Conservation (phyloP, 2,113 vertebrate genomes). For the Xyliphius kryptos region DNA sequence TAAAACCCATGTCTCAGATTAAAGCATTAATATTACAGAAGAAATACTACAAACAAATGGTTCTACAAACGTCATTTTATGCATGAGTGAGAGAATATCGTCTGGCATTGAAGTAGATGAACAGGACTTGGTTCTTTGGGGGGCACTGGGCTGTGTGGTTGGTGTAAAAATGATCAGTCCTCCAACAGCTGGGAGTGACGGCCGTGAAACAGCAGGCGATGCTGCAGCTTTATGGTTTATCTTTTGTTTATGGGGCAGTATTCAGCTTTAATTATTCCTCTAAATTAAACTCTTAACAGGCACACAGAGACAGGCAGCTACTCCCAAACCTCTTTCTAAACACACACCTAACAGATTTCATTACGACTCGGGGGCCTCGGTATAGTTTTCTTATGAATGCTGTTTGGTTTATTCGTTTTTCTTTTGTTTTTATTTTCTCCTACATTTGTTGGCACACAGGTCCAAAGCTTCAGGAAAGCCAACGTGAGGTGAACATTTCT, state of each 20-base stretch:
- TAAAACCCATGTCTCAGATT: too few relatives aligned
- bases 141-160: conserved; percentile 63
- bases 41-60: conserved; percentile 7
- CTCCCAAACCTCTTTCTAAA: conserved; percentile 38
- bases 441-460: conserved; percentile 5
- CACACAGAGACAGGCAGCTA: conserved; percentile 81
- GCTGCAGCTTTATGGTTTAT: conserved; percentile 95
- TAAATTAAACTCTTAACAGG: conserved; percentile 99
- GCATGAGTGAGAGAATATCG: conserved; percentile 13
- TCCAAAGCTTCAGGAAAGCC: background rate
- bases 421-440: conserved; percentile 19
- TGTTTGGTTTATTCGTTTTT: conserved; percentile 20
- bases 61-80: conserved; percentile 6
- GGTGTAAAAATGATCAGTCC: conserved; percentile 88
- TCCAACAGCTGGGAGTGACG: conserved; percentile 93
- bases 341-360: conserved; percentile 67
- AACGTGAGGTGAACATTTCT: conserved; percentile 17
- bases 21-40: too few relatives aligned
- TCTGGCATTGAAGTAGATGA: background rate
- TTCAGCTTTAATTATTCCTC: conserved; percentile 99
- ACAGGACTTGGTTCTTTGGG: conserved; percentile 46
- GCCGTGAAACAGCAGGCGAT: conserved; percentile 95
- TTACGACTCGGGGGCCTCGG: conserved; percentile 43
- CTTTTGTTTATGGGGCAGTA: conserved; percentile 99
- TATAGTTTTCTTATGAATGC: conserved; percentile 46